These are phyloP conservation scores for Apodemia hepburni DNA, from an alignment of 2,888 invertebrate species.

Conservation along the genomic window DNA sequence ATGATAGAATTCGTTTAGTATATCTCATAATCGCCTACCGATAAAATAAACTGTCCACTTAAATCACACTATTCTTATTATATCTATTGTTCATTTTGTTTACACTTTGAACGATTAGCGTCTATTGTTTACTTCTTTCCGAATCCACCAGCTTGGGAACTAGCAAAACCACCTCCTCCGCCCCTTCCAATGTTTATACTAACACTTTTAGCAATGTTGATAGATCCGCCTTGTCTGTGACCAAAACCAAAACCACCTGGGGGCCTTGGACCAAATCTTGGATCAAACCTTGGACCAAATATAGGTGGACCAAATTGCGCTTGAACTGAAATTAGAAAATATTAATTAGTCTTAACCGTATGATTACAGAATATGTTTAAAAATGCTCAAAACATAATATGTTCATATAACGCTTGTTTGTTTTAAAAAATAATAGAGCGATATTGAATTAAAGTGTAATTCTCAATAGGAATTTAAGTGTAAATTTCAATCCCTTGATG, in stretches of 20 bases:
- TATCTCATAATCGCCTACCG: too few relatives aligned
- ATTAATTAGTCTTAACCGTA: not conserved
- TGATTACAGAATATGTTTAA: too few relatives aligned
- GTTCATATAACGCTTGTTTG: too few relatives aligned
- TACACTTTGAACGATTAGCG: not conserved
- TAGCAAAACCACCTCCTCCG: slow-evolving; percentile 32
- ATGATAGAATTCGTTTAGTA: too few relatives aligned
- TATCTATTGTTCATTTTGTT: not conserved
- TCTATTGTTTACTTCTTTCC: slow-evolving; percentile 27
- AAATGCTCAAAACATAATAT: too few relatives aligned
- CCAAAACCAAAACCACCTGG: slow-evolving; percentile 23
- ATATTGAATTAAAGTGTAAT: too few relatives aligned
- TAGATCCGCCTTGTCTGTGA: slow-evolving; percentile 23
- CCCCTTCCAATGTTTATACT: slow-evolving; percentile 40
- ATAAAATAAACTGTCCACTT: slow-evolving; percentile 1
- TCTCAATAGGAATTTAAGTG: too few relatives aligned
- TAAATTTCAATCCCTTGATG: too few relatives aligned
- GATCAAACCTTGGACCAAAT: not conserved
- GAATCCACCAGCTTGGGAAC: slow-evolving; percentile 35
- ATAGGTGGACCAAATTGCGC: slow-evolving; percentile 30
- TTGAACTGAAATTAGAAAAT: slow-evolving; percentile 34
- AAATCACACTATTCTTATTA: not conserved
- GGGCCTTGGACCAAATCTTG: slow-evolving; percentile 20
- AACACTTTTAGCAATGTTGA: slow-evolving; percentile 49
- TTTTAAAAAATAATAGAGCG: too few relatives aligned